These are phyloP conservation scores for Tromatobia lineatoria DNA, from an alignment of 2,888 invertebrate genomes.

Conservation along the genomic window DNA sequence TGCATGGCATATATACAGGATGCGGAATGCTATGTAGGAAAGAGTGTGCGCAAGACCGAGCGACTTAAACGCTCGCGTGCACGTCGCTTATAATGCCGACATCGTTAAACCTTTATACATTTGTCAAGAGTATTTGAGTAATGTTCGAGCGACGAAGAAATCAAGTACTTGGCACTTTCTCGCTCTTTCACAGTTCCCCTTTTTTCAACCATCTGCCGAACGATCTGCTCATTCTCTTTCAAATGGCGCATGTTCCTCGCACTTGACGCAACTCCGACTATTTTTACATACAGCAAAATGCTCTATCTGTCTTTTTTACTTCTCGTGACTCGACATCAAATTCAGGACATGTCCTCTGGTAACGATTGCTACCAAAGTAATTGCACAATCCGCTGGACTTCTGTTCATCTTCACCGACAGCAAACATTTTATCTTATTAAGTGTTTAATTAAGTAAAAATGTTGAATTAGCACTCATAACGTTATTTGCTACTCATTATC, in stretches of 20 bases:
- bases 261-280: slow-evolving; percentile 30
- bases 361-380: background rate
- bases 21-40: slow-evolving; percentile 37
- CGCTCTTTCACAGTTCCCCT: slow-evolving; percentile 31
- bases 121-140: slow-evolving; percentile 78
- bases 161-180: slow-evolving; percentile 63
- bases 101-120: slow-evolving; percentile 78
- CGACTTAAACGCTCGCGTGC: slow-evolving; percentile 78
- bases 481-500: slow-evolving; percentile 35
- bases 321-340: background rate
- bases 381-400: background rate
- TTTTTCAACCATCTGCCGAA: slow-evolving; percentile 28
- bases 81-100: slow-evolving; percentile 74
- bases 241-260: slow-evolving; percentile 43
- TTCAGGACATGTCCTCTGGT: background rate
- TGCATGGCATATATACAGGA: slow-evolving; percentile 10
- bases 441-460: slow-evolving; percentile 4
- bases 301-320: slow-evolving; percentile 14
- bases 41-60: slow-evolving; percentile 57
- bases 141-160: slow-evolving; percentile 72
- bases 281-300: slow-evolving; percentile 17
- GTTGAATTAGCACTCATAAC: background rate
- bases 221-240: slow-evolving; percentile 48
- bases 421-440: background rate
- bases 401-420: background rate